Evolutionary conservation across 2,113 vertebrate genomes (phyloP), one percentile per base, ranked within the genome.

Genomic region (Orientallactaga bullata): DNA sequence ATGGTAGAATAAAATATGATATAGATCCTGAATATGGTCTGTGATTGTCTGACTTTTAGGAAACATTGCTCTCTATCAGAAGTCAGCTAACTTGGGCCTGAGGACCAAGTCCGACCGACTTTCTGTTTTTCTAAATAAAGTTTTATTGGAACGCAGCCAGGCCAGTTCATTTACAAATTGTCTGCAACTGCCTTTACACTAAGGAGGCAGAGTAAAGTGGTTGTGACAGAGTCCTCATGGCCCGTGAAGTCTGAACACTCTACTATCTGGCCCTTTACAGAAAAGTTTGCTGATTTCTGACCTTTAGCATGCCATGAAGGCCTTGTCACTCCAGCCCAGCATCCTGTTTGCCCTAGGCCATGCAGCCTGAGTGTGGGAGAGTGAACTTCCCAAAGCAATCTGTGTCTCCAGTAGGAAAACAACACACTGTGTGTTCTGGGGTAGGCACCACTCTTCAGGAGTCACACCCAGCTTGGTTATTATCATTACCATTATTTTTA

Each of bases 61-160:
- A 72, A 79, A 81, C 8, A 69, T 17, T 6, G 4, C n/a, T 72
- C 18, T 55, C 63, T 61, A 51, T 9, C n/a, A 66, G 37, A 32
- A 20, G 3, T 42, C 77, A 81, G 63, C 88, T 58, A 93, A 91
- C 26, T 26, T 39, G 28, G 11, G 71, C 72, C 68, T 0, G 4
- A 8, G 30, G 37, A 26, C 83, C 51, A 79, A 15, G 55, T 51
- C 51, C 60, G 51, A 42, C 23, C 24, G 10, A 10, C 39, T 73
- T 60, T 58, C 23, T 71, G 26, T 66, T 85, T 95, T 72, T 81
- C 81, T 55, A 88, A 80, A 93, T 91, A 91, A 94, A 94, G 81
- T 63, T 90, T 85, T 86, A 93, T 2, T 92, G 76, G 61, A 76
- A 73, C n/a, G 32, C 24, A 55, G 3, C 28, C 60, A 95, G 32